Evolutionary conservation across 2,113 vertebrate species (phyloP).

Genomic region (Lagopus leucura): DNA sequence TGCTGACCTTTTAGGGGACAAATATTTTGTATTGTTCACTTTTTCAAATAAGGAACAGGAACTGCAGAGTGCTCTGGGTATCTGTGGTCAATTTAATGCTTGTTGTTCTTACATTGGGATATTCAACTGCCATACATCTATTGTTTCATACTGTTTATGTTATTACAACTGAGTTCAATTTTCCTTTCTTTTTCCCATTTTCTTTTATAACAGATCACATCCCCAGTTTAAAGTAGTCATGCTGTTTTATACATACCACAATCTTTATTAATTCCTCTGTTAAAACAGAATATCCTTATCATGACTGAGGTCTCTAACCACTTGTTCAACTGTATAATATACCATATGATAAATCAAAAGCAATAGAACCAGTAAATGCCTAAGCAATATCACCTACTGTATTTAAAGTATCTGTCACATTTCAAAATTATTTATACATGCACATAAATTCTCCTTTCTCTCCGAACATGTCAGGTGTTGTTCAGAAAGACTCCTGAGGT

Average conservation of each 20-base stretch:
- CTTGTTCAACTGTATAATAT: not conserved
- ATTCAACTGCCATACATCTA: not conserved
- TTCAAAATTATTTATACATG: not conserved
- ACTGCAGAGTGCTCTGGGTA: not conserved
- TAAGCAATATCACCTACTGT: not conserved
- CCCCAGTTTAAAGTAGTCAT: not conserved
- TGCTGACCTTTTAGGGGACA: not conserved
- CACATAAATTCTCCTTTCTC: not conserved
- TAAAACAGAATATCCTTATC: not conserved
- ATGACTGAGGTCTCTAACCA: not conserved
- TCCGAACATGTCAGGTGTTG: not conserved
- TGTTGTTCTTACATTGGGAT: not conserved
- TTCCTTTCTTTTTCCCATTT: fast-evolving
- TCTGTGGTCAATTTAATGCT: not conserved
- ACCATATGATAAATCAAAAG: not conserved
- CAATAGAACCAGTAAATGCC: not conserved
- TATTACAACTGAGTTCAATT: not conserved
- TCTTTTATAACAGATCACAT: not conserved
- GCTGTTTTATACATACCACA: not conserved
- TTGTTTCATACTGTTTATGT: not conserved
- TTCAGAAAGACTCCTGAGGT: not conserved
- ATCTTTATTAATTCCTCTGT: not conserved
- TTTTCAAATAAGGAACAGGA: not conserved
- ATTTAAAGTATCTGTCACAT: not conserved
- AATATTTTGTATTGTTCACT: not conserved